A percentile compares a stretch with the other conserved stretches of the same genome.
Conservation (phyloP, 2,888 invertebrate genomes). For the Lysandra bellargus region DNA sequence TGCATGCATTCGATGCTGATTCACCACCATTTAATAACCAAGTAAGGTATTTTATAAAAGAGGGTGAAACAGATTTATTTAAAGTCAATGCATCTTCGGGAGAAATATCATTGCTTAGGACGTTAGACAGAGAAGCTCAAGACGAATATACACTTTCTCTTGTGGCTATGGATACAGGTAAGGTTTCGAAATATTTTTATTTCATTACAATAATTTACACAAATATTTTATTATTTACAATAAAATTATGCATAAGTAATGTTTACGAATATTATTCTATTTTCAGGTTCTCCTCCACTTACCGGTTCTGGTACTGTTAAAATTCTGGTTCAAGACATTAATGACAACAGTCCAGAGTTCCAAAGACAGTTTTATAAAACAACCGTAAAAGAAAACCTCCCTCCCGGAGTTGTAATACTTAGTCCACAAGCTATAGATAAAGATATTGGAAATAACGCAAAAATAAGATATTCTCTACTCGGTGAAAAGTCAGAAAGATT, state of each 20-base stretch:
- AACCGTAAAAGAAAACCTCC: slow-evolving; percentile 90
- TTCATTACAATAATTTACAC: not conserved
- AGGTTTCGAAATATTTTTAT: not conserved
- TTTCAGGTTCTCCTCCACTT: slow-evolving; percentile 92
- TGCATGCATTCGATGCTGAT: slow-evolving; percentile 94
- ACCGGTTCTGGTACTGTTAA: slow-evolving; percentile 95
- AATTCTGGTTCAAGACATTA: slow-evolving; percentile 95
- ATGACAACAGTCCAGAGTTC: slow-evolving; percentile 95
- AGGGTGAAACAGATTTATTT: slow-evolving; percentile 95
- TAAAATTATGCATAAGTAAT: not conserved
- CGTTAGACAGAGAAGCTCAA: slow-evolving; percentile 91
- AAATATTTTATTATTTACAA: not conserved
- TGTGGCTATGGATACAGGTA: slow-evolving; percentile 97
- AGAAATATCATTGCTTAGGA: slow-evolving; percentile 90
- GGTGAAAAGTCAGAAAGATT: slow-evolving; percentile 92
- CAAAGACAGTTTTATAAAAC: slow-evolving; percentile 89
- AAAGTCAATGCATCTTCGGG: slow-evolving; percentile 95
- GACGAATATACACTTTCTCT: slow-evolving; percentile 91
- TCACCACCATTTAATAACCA: slow-evolving; percentile 93
- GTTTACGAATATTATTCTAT: not conserved
- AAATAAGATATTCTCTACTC: slow-evolving; percentile 90
- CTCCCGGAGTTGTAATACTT: slow-evolving; percentile 88
- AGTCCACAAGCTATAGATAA: slow-evolving; percentile 89
- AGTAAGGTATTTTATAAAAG: slow-evolving; percentile 95
- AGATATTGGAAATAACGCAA: slow-evolving; percentile 91